Conservation (phyloP, 37 sponge, comb jelly and placozoan species). For the Mnemiopsis leidyi region DNA sequence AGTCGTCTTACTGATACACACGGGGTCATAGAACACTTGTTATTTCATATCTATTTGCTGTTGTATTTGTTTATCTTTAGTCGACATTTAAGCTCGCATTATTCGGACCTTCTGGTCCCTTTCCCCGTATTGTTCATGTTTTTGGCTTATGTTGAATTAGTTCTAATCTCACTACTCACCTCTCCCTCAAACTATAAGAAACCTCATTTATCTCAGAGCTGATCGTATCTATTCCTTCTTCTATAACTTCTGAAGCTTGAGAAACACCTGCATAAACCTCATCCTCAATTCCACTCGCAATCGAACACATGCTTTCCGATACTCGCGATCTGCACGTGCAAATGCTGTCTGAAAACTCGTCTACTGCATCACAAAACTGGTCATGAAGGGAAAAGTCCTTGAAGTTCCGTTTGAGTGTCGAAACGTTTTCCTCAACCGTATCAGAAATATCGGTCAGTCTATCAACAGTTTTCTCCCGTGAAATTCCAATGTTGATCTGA, state of each 20-base stretch:
- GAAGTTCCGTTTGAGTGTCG: background rate
- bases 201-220: background rate
- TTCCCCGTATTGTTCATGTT: too few species aligned
- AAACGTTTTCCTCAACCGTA: background rate
- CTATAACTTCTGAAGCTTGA: background rate
- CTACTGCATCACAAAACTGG: background rate
- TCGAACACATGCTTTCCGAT: background rate
- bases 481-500: background rate
- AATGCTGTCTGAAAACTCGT: background rate
- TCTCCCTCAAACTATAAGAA: background rate
- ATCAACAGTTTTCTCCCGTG: background rate
- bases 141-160: too few species aligned
- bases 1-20: too few species aligned
- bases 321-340: background rate
- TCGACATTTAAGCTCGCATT: too few species aligned
- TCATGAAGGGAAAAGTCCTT: background rate
- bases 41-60: too few species aligned
- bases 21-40: too few species aligned
- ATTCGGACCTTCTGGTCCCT: too few species aligned
- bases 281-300: background rate
- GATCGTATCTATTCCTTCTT: background rate
- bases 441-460: background rate
- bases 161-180: too few species aligned
- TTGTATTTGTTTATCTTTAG: too few species aligned
- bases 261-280: background rate